Evolutionary conservation across 2,888 invertebrate genomes (phyloP).

Genomic region (Liposcelis brunnea): DNA sequence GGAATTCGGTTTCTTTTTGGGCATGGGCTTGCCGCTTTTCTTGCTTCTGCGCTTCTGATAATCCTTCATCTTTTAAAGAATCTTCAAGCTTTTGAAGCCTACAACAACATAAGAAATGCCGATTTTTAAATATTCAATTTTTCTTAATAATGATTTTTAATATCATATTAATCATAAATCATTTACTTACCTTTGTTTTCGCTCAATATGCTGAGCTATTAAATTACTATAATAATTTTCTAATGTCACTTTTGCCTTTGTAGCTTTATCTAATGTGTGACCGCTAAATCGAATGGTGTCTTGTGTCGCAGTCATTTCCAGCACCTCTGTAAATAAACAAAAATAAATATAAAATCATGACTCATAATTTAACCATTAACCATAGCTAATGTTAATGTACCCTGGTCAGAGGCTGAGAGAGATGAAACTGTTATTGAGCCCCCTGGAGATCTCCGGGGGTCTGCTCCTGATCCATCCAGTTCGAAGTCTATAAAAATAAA

Average conservation of each 20-base stretch:
- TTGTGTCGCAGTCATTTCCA: slow-evolving; percentile 71
- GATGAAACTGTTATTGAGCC: background rate
- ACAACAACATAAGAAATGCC: slow-evolving; percentile 17
- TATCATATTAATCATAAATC: too few species aligned
- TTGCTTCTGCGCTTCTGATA: slow-evolving; percentile 86
- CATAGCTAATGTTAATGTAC: background rate
- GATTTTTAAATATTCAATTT: too few species aligned
- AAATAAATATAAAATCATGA: slow-evolving; percentile 15
- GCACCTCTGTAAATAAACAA: slow-evolving; percentile 43
- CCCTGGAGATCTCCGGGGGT: background rate
- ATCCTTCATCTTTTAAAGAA: slow-evolving; percentile 86
- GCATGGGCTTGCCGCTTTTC: slow-evolving; percentile 91
- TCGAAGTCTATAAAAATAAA: background rate
- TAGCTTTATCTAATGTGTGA: slow-evolving; percentile 95
- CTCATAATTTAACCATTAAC: background rate
- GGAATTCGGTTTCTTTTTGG: slow-evolving; percentile 96
- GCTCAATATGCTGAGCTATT: slow-evolving; percentile 91
- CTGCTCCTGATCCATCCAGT: slow-evolving; percentile 1
- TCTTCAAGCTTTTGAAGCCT: slow-evolving; percentile 87
- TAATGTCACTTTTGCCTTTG: slow-evolving; percentile 94
- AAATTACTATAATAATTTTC: slow-evolving; percentile 99
- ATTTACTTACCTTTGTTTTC: slow-evolving; percentile 83
- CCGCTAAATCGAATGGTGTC: slow-evolving; percentile 84
- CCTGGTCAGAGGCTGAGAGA: background rate
- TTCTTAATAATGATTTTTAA: too few species aligned